phyloP scores from a whole-genome alignment of 2,888 invertebrate genomes.

The Andrena fulva region DNA sequence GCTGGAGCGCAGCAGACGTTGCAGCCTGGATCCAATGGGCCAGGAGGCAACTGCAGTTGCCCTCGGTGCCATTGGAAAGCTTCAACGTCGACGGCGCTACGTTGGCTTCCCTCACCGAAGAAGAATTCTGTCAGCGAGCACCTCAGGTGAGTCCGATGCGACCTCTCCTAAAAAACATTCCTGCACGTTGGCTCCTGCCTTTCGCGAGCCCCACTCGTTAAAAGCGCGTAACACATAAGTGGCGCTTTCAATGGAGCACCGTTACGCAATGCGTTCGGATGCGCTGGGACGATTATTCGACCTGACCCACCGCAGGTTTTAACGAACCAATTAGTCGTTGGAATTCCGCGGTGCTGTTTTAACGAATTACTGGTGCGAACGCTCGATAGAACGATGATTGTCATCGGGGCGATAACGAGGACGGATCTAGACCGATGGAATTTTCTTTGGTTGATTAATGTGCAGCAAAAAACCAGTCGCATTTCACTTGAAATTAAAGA shows the following conservation, averaged over 20 bases:
- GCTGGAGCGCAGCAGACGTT: slow-evolving; percentile 94
- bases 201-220: slow-evolving; percentile 8
- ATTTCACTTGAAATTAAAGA: too few relatives aligned
- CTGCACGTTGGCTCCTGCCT: neutral
- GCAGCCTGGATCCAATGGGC: slow-evolving; percentile 96
- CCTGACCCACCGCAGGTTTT: slow-evolving; percentile 39
- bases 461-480: too few relatives aligned
- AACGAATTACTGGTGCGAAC: slow-evolving; percentile 41
- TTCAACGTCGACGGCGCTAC: slow-evolving; percentile 93
- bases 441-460: neutral
- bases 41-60: slow-evolving; percentile 91
- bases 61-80: slow-evolving; percentile 90
- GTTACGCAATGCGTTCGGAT: slow-evolving; percentile 59
- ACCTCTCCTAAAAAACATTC: slow-evolving; percentile 12
- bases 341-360: slow-evolving; percentile 52
- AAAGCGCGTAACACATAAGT: slow-evolving; percentile 34
- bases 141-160: slow-evolving; percentile 89
- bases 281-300: slow-evolving; percentile 50
- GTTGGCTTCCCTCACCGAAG: slow-evolving; percentile 91
- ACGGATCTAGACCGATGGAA: too few relatives aligned
- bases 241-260: slow-evolving; percentile 52
- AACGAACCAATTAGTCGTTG: slow-evolving; percentile 58
- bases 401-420: neutral
- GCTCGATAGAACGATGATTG: slow-evolving; percentile 25
- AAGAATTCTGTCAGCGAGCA: slow-evolving; percentile 93